These are phyloP conservation scores for Oenanthe melanoleuca DNA, from an alignment of 2,113 vertebrate genomes.

Conservation along the genomic window DNA sequence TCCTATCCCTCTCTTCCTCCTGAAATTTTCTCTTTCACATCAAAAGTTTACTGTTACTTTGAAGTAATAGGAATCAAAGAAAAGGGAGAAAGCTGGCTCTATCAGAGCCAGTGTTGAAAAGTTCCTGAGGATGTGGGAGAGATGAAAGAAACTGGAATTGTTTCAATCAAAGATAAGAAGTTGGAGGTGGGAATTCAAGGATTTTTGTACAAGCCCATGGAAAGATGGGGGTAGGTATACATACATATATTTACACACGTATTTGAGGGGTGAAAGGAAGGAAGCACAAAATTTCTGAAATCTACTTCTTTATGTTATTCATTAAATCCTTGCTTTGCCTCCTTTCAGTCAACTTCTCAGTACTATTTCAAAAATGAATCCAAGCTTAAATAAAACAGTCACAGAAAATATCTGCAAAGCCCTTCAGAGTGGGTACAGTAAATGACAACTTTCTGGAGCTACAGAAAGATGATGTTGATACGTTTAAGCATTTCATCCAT, in stretches of 20 bases:
- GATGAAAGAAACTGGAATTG: background rate
- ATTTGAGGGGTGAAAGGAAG: background rate
- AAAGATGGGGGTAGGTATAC: background rate
- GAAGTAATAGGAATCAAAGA: slow-evolving; percentile 4
- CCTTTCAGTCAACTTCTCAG: background rate
- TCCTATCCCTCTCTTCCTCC: background rate
- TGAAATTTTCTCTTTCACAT: background rate
- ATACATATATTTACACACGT: background rate
- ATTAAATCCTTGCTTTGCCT: background rate
- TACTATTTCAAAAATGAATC: slow-evolving; percentile 4
- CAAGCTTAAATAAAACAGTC: background rate
- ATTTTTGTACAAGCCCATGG: background rate
- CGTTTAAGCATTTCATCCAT: background rate
- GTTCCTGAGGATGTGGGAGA: background rate
- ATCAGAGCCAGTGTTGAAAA: background rate
- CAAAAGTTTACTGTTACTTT: background rate
- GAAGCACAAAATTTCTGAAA: background rate
- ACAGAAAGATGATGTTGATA: background rate
- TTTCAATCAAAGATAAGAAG: background rate
- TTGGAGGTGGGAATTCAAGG: background rate
- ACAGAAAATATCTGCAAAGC: background rate
- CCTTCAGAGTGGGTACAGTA: background rate
- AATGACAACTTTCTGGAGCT: background rate
- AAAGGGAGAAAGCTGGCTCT: background rate
- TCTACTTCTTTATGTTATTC: background rate